Evolutionary conservation across 2,888 invertebrate species (phyloP).

Genomic region (Thera obeliscata): DNA sequence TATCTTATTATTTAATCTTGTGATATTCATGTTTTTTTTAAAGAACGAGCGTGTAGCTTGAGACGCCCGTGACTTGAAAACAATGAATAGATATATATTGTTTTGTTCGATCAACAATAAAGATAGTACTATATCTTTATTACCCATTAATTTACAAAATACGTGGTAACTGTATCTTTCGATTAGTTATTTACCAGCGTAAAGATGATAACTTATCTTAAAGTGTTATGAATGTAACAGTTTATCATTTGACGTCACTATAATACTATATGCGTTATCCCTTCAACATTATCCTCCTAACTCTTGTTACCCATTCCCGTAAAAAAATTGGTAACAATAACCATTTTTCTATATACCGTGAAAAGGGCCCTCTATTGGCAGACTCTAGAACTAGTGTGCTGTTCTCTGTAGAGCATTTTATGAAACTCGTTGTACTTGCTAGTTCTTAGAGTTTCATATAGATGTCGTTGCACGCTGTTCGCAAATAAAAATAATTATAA

Average conservation of each 20-base stretch:
- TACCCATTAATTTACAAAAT: constrained; percentile 16
- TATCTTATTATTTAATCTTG: too few species aligned
- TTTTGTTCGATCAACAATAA: neutral
- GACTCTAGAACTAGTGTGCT: constrained; percentile 11
- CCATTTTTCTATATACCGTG: neutral
- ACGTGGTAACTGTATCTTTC: neutral
- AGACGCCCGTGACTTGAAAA: too few species aligned
- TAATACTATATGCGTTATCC: neutral
- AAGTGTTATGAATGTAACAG: neutral
- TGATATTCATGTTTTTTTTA: too few species aligned
- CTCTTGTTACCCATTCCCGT: too few species aligned
- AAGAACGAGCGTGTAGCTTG: too few species aligned
- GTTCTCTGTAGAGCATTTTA: constrained; percentile 6
- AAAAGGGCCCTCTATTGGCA: constrained; percentile 28
- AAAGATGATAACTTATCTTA: neutral
- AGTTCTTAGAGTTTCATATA: constrained; percentile 16
- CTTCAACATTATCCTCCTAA: neutral
- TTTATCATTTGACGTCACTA: neutral
- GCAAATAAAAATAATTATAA: neutral
- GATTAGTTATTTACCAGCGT: constrained; percentile 6
- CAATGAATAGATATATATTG: neutral
- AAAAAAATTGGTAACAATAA: neutral
- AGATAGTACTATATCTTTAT: constrained; percentile 14
- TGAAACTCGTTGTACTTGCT: constrained; percentile 6
- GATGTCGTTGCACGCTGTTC: constrained; percentile 17